A percentile compares a stretch with the other conserved stretches of the same genome.
These are phyloP conservation scores for Mayetiola destructor DNA, from an alignment of 2,888 invertebrate genomes.

Conservation along the genomic window DNA sequence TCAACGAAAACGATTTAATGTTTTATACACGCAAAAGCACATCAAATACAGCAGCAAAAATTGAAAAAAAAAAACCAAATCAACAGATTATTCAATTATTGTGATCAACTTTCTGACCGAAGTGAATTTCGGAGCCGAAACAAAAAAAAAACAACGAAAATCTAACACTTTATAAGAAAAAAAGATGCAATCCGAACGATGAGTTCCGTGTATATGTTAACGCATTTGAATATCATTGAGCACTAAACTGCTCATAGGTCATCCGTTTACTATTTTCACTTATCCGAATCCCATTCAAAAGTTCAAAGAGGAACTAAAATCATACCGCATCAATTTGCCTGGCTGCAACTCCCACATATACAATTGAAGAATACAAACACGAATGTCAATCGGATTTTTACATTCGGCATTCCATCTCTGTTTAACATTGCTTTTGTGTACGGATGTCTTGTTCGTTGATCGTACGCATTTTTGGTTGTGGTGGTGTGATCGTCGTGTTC, in stretches of 20 bases:
- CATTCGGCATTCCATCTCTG: too few species aligned
- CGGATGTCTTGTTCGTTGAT: too few species aligned
- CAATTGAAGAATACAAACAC: neutral
- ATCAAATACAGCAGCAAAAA: neutral
- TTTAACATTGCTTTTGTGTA: too few species aligned
- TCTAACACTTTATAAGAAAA: neutral
- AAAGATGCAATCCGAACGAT: too few species aligned
- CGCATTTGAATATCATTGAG: slow-evolving; percentile 10
- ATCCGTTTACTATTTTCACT: slow-evolving; percentile 12
- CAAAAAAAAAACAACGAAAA: neutral
- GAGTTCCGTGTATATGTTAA: neutral
- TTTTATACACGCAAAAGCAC: neutral
- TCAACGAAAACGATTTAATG: too few species aligned
- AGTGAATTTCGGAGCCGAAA: too few species aligned
- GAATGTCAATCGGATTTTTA: too few species aligned
- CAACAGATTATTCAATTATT: neutral
- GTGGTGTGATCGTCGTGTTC: too few species aligned
- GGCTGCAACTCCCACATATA: slow-evolving; percentile 7
- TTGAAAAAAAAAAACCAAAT: neutral
- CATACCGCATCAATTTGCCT: slow-evolving; percentile 7
- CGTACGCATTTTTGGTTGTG: too few species aligned
- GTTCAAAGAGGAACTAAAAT: slow-evolving; percentile 12
- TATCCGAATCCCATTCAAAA: slow-evolving; percentile 12
- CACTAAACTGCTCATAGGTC: slow-evolving; percentile 10
- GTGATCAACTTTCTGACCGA: neutral